Base-by-base conservation (phyloP, 2,888 invertebrate genomes). In the Drosophila sordidapex region DNA sequence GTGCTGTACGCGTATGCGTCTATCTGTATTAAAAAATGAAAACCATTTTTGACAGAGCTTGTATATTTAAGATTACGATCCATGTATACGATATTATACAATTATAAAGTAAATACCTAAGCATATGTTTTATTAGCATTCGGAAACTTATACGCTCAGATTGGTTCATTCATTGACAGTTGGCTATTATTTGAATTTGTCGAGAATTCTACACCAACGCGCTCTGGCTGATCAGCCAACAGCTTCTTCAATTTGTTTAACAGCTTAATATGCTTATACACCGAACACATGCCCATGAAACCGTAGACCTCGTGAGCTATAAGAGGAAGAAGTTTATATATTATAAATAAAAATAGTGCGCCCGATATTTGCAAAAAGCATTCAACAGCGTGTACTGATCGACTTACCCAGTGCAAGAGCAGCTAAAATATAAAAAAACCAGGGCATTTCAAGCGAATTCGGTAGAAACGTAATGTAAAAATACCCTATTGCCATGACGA, bases 401-500 rank as follows among this genome's bases (percentile, higher is more conserved):
- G 13, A 46, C 46, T 46, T 46, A 46, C 46, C 13, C 4, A 25
- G 2, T 46, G 0, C 1, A 21, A 21, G 2, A 3, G 0, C 2
- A 31, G 0, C 0, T 8, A 31, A 0, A 10, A 31, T 31, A 10
- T 0, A 10, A 0, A 33, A 10, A 31, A 0, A 2, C 8, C 31
- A 8, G 31, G 1, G 0, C 8, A 31, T 31, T 31, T 8, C 31
- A 31, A 0, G 0, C 31, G 31, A 8, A 8, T 8, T 8, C 8
- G 31, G 2, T 31, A 10, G 10, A 31, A 31, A 8, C 2, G 0
- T 10, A 3, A 10, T 0, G 31, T 10, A 31, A 31, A 31, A 31
- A 10, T 31, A 31, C 31, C 0, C 8, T 31, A 0, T 0, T 31
- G 0, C 31, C 2, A 0, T 0, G 15, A 0, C 0, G 36, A 15